Evolutionary conservation across 2,797 vertebrate species (phyloP).

Genomic region (Dendrocincla fuliginosa): DNA sequence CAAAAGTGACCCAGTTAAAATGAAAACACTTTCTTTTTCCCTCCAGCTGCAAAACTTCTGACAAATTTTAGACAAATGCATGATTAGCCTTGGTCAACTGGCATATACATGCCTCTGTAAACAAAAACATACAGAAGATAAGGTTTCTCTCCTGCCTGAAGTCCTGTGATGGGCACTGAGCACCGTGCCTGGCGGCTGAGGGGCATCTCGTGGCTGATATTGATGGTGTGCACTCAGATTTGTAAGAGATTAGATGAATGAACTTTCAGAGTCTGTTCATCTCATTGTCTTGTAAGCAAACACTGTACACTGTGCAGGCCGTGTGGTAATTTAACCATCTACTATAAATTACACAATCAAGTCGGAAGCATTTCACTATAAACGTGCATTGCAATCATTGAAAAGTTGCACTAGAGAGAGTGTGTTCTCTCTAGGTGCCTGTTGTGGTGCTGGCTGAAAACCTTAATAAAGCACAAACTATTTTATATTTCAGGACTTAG

Average conservation of each 20-base stretch:
- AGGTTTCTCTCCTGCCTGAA: background rate
- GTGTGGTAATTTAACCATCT: background rate
- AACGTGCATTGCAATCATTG: background rate
- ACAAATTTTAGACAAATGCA: background rate
- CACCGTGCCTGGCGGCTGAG: background rate
- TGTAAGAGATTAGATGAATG: background rate
- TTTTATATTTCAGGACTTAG: conserved; percentile 38
- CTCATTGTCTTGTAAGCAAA: conserved; percentile 25
- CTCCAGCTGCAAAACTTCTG: background rate
- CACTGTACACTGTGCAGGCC: background rate
- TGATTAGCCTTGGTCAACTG: background rate
- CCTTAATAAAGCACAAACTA: conserved; percentile 60
- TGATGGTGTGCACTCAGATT: background rate
- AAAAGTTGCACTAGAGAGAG: too few relatives aligned
- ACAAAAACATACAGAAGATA: background rate
- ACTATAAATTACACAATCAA: conserved; percentile 52
- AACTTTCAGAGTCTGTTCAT: conserved; percentile 33
- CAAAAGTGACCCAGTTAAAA: background rate
- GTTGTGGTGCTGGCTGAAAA: conserved; percentile 12
- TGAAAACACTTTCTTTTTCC: background rate
- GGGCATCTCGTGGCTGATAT: background rate
- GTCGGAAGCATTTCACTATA: conserved; percentile 10
- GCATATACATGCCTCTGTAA: background rate
- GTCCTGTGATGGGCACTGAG: background rate
- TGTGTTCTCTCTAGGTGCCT: conserved; percentile 1